Base-by-base conservation (phyloP, 1,140 invertebrate species). In the Ostrea edulis region DNA sequence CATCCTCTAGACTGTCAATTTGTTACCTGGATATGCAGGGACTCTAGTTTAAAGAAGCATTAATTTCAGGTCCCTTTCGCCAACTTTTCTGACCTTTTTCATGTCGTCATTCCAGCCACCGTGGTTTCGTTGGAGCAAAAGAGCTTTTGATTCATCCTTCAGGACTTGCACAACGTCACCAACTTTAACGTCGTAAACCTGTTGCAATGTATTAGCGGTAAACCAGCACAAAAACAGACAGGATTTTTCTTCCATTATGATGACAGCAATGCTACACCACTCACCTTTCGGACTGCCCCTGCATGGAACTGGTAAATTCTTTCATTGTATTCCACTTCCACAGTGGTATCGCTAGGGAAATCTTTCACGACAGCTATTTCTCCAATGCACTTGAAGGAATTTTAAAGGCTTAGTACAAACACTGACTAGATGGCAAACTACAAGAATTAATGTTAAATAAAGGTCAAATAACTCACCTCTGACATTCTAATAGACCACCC, bases 31-130 rank as follows among this genome's bases (percentile, higher is more conserved):
- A 44, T 5, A 44, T 44, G 1, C 35, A 5, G 35, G 35, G 35
- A 44, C 35, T 44, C 1, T 44, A 44, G 35, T 44, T 44, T 44
- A 44, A 44, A 44, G 35, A 44, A 44, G 35, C 35, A 44, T 44
- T 44, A 44, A 44, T 44, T 44, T 44, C 35, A 44, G 35, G 35
- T 44, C 5, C 35, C 35, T 44, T 44, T 44, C 35, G 35, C 35
- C 35, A 44, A 44, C 35, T 5, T 44, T 44, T 44, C 35, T 44
- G 96, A 97, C 97, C 93, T 96, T 96, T 95, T 96, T 96, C 97
- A 98, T 98, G 0, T 96, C 96, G 88, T 97, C 97, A 85, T 97
- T 97, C 97, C 97, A 98, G 94, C 98, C 97, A 2, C 97, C 97
- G 92, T 98, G 97, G 9, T 97, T 97, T 92, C 96, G 96, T 93